These are phyloP conservation scores for Drosophila murphyi DNA, from an alignment of 1,140 invertebrate genomes.

Conservation along the genomic window DNA sequence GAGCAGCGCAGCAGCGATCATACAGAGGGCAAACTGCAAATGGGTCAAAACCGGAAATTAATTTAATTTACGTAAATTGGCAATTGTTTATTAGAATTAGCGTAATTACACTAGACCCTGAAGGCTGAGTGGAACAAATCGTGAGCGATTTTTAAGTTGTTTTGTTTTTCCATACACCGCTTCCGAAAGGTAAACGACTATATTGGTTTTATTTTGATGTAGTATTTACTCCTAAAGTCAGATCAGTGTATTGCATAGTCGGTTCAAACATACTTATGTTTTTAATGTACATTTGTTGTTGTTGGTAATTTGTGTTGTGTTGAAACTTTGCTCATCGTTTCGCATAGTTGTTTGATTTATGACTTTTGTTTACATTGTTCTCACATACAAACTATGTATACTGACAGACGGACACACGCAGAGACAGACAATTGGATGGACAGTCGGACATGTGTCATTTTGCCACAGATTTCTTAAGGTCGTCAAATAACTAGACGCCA, in stretches of 20 bases:
- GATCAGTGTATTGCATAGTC: not conserved
- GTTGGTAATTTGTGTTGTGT: constrained; percentile 35
- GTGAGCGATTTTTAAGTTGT: constrained; percentile 19
- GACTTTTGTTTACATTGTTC: constrained; percentile 41
- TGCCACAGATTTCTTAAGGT: constrained; percentile 62
- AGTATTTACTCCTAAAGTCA: not conserved
- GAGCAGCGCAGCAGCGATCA: constrained; percentile 68
- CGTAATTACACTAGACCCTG: constrained; percentile 27
- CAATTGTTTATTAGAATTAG: constrained; percentile 41
- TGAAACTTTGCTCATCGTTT: constrained; percentile 40
- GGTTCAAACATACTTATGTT: not conserved
- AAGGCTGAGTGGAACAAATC: constrained; percentile 18
- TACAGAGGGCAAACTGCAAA: constrained; percentile 71
- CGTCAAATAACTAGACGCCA: constrained; percentile 69
- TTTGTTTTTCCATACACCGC: not conserved
- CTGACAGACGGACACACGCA: not conserved
- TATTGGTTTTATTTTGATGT: not conserved
- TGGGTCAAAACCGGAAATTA: constrained; percentile 44
- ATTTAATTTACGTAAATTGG: constrained; percentile 39
- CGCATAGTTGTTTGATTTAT: constrained; percentile 52
- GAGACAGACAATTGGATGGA: not conserved
- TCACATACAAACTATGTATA: constrained; percentile 36
- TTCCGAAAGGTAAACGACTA: not conserved
- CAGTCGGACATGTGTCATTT: constrained; percentile 32
- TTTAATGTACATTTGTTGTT: constrained; percentile 11